phyloP scores from a whole-genome alignment of 2,113 vertebrate species.

The Apaloderma vittatum region DNA sequence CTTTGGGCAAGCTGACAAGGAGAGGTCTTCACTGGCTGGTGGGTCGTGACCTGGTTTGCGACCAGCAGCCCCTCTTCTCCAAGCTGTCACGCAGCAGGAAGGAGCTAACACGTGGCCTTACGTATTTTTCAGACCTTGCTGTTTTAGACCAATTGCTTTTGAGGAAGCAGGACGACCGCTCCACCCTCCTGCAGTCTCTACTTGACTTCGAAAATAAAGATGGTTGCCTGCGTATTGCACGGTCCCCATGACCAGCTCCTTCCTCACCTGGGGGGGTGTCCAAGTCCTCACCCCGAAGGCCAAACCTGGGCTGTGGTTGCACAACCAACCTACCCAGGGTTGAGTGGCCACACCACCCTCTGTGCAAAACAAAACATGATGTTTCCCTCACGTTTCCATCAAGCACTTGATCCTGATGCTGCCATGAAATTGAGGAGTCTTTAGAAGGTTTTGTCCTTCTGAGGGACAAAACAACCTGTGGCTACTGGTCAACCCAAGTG shows the following conservation, averaged over 20 bases:
- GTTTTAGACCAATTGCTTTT: not conserved
- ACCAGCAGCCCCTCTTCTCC: not conserved
- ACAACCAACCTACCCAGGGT: not conserved
- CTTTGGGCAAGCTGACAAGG: not conserved
- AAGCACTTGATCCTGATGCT: not conserved
- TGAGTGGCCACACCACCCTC: not conserved
- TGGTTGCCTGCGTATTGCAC: accelerated
- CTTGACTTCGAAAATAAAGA: not conserved
- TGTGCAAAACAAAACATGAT: accelerated
- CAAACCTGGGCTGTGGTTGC: not conserved
- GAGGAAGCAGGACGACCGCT: not conserved
- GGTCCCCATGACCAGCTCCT: not conserved
- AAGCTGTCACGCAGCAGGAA: not conserved
- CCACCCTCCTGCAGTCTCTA: not conserved
- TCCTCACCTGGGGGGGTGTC: not conserved
- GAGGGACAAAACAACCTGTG: not conserved
- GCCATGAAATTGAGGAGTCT: not conserved
- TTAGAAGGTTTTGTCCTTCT: not conserved
- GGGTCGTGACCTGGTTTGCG: not conserved
- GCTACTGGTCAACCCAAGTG: not conserved
- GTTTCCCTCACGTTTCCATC: not conserved
- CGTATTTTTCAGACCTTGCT: not conserved
- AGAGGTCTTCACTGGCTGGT: not conserved
- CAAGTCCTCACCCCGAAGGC: not conserved
- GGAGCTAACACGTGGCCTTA: not conserved